Conservation (phyloP, 2,888 invertebrate species). For the Spialia ferax region DNA sequence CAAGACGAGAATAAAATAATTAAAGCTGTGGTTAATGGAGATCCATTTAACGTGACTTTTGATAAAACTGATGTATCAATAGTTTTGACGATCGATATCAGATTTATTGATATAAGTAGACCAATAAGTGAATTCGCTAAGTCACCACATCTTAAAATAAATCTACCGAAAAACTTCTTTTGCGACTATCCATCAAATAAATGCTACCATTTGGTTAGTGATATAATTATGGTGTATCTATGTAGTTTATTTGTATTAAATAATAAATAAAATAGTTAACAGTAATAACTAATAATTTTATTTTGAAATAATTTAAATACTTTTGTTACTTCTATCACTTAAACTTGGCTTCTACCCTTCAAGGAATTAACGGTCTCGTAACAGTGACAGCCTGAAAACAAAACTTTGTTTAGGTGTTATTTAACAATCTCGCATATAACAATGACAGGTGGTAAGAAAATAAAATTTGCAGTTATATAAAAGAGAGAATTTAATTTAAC, state of each 20-base stretch:
- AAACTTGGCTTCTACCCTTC: conserved; percentile 77
- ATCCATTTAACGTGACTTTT: conserved; percentile 60
- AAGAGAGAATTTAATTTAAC: conserved; percentile 77
- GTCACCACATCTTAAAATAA: conserved; percentile 88
- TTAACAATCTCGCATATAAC: not conserved
- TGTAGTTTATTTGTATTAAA: conserved; percentile 41
- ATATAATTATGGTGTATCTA: conserved; percentile 46
- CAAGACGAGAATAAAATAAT: conserved; percentile 63
- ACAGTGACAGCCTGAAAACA: conserved; percentile 77
- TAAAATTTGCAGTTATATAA: conserved; percentile 63
- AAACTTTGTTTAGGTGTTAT: conserved; percentile 43
- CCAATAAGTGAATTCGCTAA: conserved; percentile 76
- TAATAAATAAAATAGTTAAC: conserved; percentile 76
- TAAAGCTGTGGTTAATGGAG: conserved; percentile 53
- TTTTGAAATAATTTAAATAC: conserved; percentile 84
- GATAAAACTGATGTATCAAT: conserved; percentile 59
- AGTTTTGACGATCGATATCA: conserved; percentile 68
- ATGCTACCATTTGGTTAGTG: conserved; percentile 41
- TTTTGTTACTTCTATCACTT: conserved; percentile 81
- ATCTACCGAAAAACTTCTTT: conserved; percentile 91
- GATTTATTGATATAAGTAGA: conserved; percentile 70
- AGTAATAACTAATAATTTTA: conserved; percentile 80
- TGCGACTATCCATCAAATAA: conserved; percentile 87
- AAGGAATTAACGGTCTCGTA: conserved; percentile 68
- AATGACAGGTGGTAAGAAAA: conserved; percentile 40